Evolutionary conservation across 2,113 vertebrate genomes (phyloP), one percentile per base, ranked within the genome.

Genomic region (Nesogale talazaci): DNA sequence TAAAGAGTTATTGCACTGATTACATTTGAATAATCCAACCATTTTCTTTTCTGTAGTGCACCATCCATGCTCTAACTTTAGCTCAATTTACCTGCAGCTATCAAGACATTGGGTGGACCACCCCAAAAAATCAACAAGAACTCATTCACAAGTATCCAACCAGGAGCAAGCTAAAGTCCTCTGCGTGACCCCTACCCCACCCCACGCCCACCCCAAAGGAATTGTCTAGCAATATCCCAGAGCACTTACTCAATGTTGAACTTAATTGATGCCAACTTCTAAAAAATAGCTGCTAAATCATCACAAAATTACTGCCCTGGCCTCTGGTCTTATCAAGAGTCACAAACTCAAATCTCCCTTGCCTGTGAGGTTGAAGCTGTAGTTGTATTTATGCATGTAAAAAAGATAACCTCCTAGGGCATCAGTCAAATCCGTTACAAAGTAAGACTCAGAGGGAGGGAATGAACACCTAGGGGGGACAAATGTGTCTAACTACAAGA

Each of bases 1-100:
- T 42, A 59, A 94, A 92, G 85, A 14, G 29, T 85, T 59, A 88
- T 67, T 86, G 90, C 88, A 61, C 23, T n/a, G 19, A 36, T 75
- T 67, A 78, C 23, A 67, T 83, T 90, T 74, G n/a, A 91, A 63
- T 65, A 67, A 67, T 22, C 25, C 83, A 85, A 40, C 10, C 2
- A 25, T 42, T 6, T 76, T 29, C 46, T 76, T 38, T 75, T 75
- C 19, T 38, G 75, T 86, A 81, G 31, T 52, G 46, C 63, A 89
- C 70, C 46, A 15, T 9, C 8, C 17, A 38, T 81, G 42, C 12
- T 29, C 16, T 46, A 56, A 72, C 57, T 88, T 38, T 77, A 83
- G n/a, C 7, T 12, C 12, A 52, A 27, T 63, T 81, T 75, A 5
- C 65, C 91, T 78, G 38, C 7, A 81, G 36, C 67, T 74, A 46